Evolutionary conservation across 2,888 invertebrate species (phyloP), one percentile per base, ranked within the genome.

Genomic region (Ormyrus rosae): DNA sequence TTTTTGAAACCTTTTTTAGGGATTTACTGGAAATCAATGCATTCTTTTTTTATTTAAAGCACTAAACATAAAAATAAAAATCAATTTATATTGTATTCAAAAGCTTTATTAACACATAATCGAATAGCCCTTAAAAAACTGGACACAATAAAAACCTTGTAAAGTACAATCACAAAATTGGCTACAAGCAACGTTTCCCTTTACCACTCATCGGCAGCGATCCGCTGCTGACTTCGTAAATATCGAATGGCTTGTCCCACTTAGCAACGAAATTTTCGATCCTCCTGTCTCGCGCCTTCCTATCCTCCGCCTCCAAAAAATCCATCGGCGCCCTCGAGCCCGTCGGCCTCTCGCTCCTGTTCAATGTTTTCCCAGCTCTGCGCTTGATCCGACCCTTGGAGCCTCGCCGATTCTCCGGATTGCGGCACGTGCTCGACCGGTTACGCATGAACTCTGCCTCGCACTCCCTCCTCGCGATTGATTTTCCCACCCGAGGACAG

Each of bases 201-300:
- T 11, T 5, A 46, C 55, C 34, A 5, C 55, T 46, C 0, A 73
- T n/a, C 48, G 56, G 64, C 11, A 65, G 10, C 45, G 65, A 73
- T 8, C 48, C 60, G 11, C 56, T 61, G 13, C 72, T 72, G 4
- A 46, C 72, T 8, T 72, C 58, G 6, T 67, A 51, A 58, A 65
- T 50, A 45, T 65, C 74, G 19, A 50, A 67, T 1, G 73, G 48
- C 10, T 64, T 64, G 11, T 55, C 55, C 55, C 73, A 70, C 19
- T 9, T 13, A 6, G 64, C n/a, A 5, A 60, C 34, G 34, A 72
- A 67, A 8, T 67, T 34, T 5, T 67, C 65, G 10, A 58, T 67
- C n/a, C 64, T 60, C 8, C 60, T 19, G 19, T 19, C 19, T 0
- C 7, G 13, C 7, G 11, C 0, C 61, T 13, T 50, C 64, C 67